phyloP scores from a whole-genome alignment of 2,113 vertebrate species.

The Noturus placidus region DNA sequence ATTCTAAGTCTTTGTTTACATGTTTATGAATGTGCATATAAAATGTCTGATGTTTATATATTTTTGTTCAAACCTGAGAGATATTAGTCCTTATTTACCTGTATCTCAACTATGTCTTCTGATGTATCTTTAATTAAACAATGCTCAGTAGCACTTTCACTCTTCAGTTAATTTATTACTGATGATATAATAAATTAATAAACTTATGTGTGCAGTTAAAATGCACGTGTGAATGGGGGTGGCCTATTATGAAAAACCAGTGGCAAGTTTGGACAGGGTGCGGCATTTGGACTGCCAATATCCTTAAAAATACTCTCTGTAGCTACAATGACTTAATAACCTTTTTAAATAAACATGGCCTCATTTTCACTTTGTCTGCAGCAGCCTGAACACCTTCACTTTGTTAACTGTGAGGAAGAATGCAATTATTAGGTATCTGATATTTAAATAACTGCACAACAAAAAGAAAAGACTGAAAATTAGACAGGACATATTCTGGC shows the following conservation, averaged over 20 bases:
- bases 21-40: background rate
- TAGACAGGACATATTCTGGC: background rate
- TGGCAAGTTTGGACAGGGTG: slow-evolving; percentile 65
- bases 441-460: slow-evolving; percentile 11
- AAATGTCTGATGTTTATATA: background rate
- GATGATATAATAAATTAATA: background rate
- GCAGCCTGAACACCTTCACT: slow-evolving; percentile 11
- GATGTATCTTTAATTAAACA: background rate
- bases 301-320: slow-evolving; percentile 63
- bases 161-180: background rate
- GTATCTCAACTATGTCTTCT: background rate
- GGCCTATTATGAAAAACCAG: slow-evolving; percentile 42
- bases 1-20: background rate
- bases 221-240: slow-evolving; percentile 31
- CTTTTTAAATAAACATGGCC: slow-evolving; percentile 64
- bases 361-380: slow-evolving; percentile 50
- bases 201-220: slow-evolving; percentile 57
- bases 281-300: slow-evolving; percentile 64
- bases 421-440: background rate
- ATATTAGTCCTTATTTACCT: background rate
- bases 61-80: background rate
- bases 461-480: background rate
- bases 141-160: background rate
- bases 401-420: slow-evolving; percentile 9
- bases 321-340: slow-evolving; percentile 65